phyloP scores from a whole-genome alignment of 2,888 invertebrate genomes.

The Drymonia ruficornis region DNA sequence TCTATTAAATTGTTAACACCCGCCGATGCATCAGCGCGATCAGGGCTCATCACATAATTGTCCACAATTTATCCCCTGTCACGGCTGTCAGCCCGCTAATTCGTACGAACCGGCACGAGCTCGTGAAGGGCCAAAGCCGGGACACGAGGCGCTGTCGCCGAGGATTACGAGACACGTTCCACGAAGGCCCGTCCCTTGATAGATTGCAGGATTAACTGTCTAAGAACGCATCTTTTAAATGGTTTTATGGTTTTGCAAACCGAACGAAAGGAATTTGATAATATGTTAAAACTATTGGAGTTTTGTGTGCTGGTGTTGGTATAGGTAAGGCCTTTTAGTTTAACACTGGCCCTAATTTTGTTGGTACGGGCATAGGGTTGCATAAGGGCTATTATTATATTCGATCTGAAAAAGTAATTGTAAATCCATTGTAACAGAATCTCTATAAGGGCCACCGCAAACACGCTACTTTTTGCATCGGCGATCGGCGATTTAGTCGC shows the following conservation, averaged over 20 bases:
- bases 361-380: no score
- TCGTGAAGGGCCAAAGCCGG: constrained; percentile 48
- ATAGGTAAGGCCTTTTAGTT: no score
- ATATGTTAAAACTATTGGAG: neutral
- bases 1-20: constrained; percentile 40
- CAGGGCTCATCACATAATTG: constrained; percentile 62
- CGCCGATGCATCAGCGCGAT: constrained; percentile 47
- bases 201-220: constrained; percentile 58
- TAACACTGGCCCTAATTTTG: no score
- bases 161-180: constrained; percentile 74
- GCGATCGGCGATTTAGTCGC: no score
- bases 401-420: no score
- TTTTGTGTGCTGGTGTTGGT: neutral
- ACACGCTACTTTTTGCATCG: no score
- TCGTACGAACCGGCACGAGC: constrained; percentile 56
- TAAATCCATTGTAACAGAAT: no score
- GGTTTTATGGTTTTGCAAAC: constrained; percentile 5
- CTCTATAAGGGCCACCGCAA: no score
- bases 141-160: constrained; percentile 54
- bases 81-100: constrained; percentile 75
- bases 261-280: neutral
- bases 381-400: no score
- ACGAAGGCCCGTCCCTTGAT: constrained; percentile 67
- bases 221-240: constrained; percentile 27
- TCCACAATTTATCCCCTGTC: constrained; percentile 75